phyloP scores from a whole-genome alignment of 2,113 vertebrate genomes.

The Naja naja region DNA sequence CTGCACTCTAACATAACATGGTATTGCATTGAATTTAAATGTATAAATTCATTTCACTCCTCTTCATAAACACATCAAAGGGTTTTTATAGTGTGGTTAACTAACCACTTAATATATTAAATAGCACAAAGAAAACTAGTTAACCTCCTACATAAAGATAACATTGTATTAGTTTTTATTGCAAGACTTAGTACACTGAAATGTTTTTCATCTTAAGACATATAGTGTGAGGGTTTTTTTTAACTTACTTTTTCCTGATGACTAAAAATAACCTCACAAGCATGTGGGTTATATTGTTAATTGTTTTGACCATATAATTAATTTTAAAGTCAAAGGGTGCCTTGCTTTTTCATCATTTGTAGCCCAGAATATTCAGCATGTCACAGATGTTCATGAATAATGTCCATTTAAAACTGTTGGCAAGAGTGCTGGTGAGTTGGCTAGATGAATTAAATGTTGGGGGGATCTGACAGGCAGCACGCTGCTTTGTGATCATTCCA shows the following conservation, averaged over 20 bases:
- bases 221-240: background rate
- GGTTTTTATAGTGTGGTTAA: constrained; percentile 38
- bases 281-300: constrained; percentile 73
- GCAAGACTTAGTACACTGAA: background rate
- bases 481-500: constrained; percentile 99
- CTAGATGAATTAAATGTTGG: constrained; percentile 99
- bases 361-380: constrained; percentile 86
- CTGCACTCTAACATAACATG: constrained; percentile 36
- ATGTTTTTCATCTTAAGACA: background rate
- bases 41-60: constrained; percentile 52
- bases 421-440: constrained; percentile 79
- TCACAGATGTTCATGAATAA: constrained; percentile 99
- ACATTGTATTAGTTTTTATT: background rate
- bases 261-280: constrained; percentile 65
- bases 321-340: constrained; percentile 88
- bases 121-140: constrained; percentile 8
- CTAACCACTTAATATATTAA: constrained; percentile 56
- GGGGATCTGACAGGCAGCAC: constrained; percentile 99
- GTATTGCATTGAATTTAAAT: constrained; percentile 43
- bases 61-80: constrained; percentile 29
- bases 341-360: constrained; percentile 82
- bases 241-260: constrained; percentile 45
- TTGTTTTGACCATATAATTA: constrained; percentile 85
- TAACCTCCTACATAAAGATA: constrained; percentile 29
- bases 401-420: constrained; percentile 94